Evolutionary conservation across 2,113 vertebrate genomes (phyloP).

Genomic region (Scatophagus argus): DNA sequence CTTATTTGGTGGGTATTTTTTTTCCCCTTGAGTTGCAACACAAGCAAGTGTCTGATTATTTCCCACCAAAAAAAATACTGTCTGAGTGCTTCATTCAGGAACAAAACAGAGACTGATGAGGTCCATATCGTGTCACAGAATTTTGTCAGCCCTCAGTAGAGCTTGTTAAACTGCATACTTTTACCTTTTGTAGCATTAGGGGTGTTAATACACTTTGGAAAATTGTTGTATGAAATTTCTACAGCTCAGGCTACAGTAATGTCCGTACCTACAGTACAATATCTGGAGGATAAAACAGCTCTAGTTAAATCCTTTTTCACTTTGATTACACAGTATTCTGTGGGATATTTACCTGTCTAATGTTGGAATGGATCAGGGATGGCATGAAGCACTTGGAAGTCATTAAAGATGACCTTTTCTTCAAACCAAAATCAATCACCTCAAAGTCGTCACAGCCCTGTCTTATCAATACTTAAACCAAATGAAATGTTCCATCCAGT

Average conservation of each 20-base stretch:
- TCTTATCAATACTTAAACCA: constrained; percentile 67
- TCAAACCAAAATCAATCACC: constrained; percentile 72
- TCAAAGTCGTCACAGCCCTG: constrained; percentile 74
- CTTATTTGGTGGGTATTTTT: constrained; percentile 17
- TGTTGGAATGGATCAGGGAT: constrained; percentile 54
- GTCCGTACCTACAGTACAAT: not conserved
- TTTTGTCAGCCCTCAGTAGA: constrained; percentile 3
- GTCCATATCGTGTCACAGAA: not conserved
- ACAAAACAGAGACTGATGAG: not conserved
- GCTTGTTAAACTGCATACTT: constrained; percentile 10
- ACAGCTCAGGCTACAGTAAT: not conserved
- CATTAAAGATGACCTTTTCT: constrained; percentile 80
- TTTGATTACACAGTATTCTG: constrained; percentile 51
- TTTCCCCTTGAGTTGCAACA: constrained; percentile 4
- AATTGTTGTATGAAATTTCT: not conserved
- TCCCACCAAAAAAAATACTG: not conserved
- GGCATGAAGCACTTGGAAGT: constrained; percentile 59
- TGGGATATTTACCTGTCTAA: constrained; percentile 56
- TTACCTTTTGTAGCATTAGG: too few species aligned
- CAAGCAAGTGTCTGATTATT: constrained; percentile 3
- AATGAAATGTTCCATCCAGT: constrained; percentile 47
- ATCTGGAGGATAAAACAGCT: not conserved
- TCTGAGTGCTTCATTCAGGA: not conserved
- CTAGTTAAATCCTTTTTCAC: constrained; percentile 55
- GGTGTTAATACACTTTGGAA: not conserved